phyloP scores from a whole-genome alignment of 2,888 invertebrate species.

The Nephrocerus scutellatus region DNA sequence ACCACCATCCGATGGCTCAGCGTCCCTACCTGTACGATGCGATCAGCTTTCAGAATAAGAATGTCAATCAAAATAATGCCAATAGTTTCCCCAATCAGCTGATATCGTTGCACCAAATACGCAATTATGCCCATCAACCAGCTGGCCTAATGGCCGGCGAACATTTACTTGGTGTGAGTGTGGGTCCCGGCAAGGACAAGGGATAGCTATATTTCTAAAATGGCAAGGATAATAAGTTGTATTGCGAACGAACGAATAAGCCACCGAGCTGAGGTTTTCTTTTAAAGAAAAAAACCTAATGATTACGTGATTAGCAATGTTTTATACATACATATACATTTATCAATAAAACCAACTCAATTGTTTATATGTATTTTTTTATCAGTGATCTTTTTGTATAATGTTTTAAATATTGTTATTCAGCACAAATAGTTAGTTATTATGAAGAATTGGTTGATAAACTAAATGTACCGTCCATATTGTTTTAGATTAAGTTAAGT shows the following conservation, averaged over 20 bases:
- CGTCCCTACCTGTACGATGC: slow-evolving; percentile 90
- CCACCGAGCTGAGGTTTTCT: not conserved
- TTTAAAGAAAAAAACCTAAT: not conserved
- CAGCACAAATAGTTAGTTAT: no score
- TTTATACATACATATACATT: no score
- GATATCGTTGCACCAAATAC: slow-evolving; percentile 91
- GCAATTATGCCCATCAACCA: slow-evolving; percentile 92
- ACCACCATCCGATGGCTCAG: slow-evolving; percentile 63
- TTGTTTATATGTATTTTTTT: not conserved
- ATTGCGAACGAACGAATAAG: not conserved
- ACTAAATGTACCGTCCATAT: no score
- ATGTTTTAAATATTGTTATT: no score
- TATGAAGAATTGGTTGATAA: no score
- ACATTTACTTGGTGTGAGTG: slow-evolving; percentile 54
- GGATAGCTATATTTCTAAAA: slow-evolving; percentile 47
- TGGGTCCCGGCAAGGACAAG: slow-evolving; percentile 45
- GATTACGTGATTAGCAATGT: not conserved
- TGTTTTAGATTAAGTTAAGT: no score
- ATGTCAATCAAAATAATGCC: slow-evolving; percentile 53
- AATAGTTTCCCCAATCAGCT: slow-evolving; percentile 83
- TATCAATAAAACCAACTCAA: not conserved
- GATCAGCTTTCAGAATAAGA: slow-evolving; percentile 75
- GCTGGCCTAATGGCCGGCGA: slow-evolving; percentile 63
- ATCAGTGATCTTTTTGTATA: no score
- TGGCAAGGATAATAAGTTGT: no score